Conservation (phyloP, 1,140 invertebrate genomes). For the Venustaconcha ellipsiformis region DNA sequence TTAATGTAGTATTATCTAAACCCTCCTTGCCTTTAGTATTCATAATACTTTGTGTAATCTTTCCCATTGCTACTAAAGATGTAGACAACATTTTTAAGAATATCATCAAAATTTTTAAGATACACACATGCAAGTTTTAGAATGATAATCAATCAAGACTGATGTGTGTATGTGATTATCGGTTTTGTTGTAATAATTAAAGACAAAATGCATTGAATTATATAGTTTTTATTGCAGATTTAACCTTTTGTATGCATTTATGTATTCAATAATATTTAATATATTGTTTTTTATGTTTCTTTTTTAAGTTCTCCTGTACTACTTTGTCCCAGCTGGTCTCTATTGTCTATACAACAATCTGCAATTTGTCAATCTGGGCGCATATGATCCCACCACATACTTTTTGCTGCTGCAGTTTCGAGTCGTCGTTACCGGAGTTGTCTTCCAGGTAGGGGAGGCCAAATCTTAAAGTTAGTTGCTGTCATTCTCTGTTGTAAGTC, state of each 20-base stretch:
- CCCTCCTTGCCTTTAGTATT: too few species aligned
- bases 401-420: constrained; percentile 92
- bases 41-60: too few species aligned
- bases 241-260: background rate
- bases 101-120: too few species aligned
- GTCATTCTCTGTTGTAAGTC: too few species aligned
- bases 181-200: background rate
- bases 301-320: constrained; percentile 80
- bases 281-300: constrained; percentile 44
- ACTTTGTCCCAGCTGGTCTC: constrained; percentile 89
- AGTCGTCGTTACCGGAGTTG: constrained; percentile 90
- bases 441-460: constrained; percentile 83
- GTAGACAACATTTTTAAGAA: too few species aligned
- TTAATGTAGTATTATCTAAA: too few species aligned
- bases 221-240: background rate
- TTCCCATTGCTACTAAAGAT: too few species aligned
- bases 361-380: constrained; percentile 89
- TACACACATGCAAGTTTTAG: too few species aligned
- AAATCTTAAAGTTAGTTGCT: too few species aligned
- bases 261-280: background rate
- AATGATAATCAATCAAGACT: too few species aligned
- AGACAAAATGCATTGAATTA: too few species aligned
- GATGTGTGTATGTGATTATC: too few species aligned
- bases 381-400: constrained; percentile 95
- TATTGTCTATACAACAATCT: constrained; percentile 98